Evolutionary conservation across 2,113 vertebrate species (phyloP).

Genomic region (Coregonus clupeaformis): DNA sequence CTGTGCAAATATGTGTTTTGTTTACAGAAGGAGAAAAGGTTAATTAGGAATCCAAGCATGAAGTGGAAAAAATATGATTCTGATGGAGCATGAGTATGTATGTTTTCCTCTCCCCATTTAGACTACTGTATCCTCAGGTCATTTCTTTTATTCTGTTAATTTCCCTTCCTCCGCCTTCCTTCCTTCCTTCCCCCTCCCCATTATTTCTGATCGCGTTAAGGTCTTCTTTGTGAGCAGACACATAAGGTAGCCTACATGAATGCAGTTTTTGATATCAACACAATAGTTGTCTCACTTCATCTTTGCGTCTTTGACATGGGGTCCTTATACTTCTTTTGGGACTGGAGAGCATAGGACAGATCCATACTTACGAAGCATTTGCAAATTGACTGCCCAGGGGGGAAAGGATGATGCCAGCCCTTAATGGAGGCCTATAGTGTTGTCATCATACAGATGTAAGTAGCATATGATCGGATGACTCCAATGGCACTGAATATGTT

Average conservation of each 20-base stretch:
- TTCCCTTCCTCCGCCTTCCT: slow-evolving; percentile 7
- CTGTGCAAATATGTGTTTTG: slow-evolving; percentile 77
- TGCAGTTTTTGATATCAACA: slow-evolving; percentile 46
- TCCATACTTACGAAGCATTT: slow-evolving; percentile 58
- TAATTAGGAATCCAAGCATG: slow-evolving; percentile 76
- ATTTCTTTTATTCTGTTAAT: slow-evolving; percentile 65
- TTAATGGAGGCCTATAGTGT: slow-evolving; percentile 26
- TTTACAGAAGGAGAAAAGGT: slow-evolving; percentile 68
- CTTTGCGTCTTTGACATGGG: slow-evolving; percentile 49
- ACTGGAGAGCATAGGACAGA: slow-evolving; percentile 58
- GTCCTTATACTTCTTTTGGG: slow-evolving; percentile 4
- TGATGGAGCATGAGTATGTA: slow-evolving; percentile 74
- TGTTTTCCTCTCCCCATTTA: slow-evolving; percentile 65
- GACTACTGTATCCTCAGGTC: slow-evolving; percentile 68
- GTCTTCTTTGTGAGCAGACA: slow-evolving; percentile 44
- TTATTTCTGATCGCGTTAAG: slow-evolving; percentile 60
- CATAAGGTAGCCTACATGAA: slow-evolving; percentile 28
- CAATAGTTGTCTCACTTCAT: slow-evolving; percentile 17
- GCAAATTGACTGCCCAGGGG: slow-evolving; percentile 55
- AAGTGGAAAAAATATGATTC: slow-evolving; percentile 79
- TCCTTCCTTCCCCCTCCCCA: slow-evolving; percentile 16
- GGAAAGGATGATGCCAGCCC: slow-evolving; percentile 10
- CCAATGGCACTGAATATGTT: background rate
- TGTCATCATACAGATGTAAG: slow-evolving; percentile 42
- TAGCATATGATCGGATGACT: slow-evolving; percentile 23